Evolutionary conservation across 2,888 invertebrate species (phyloP).

Genomic region (Agriopis aurantiaria): DNA sequence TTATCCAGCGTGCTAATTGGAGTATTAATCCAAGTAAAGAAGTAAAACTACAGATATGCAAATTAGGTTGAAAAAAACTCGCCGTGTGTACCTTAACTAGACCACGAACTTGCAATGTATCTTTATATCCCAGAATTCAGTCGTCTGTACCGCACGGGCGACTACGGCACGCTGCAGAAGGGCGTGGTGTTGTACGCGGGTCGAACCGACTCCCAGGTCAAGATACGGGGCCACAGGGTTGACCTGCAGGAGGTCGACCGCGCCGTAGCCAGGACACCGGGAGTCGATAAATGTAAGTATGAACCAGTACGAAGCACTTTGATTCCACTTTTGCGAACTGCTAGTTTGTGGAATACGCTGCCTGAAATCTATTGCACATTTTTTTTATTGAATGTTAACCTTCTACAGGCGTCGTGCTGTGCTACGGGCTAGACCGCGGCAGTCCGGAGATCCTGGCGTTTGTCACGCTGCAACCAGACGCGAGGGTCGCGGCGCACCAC

Average conservation of each 20-base stretch:
- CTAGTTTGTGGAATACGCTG: too few species aligned
- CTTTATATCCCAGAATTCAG: slow-evolving; percentile 84
- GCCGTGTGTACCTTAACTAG: too few species aligned
- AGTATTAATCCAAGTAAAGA: too few species aligned
- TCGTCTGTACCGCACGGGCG: slow-evolving; percentile 93
- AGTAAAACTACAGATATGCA: too few species aligned
- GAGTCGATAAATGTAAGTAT: slow-evolving; percentile 88
- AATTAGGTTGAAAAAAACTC: too few species aligned
- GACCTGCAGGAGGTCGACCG: slow-evolving; percentile 94
- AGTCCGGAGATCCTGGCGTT: slow-evolving; percentile 91
- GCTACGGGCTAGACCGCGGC: slow-evolving; percentile 91
- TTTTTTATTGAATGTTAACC: neutral
- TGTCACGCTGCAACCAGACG: slow-evolving; percentile 79
- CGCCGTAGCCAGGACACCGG: slow-evolving; percentile 87
- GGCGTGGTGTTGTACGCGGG: slow-evolving; percentile 92
- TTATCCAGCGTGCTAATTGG: too few species aligned
- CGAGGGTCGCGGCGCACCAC: slow-evolving; percentile 83
- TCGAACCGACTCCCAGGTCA: slow-evolving; percentile 94
- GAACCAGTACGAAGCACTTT: neutral
- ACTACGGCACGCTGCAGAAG: slow-evolving; percentile 91
- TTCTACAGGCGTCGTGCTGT: slow-evolving; percentile 88
- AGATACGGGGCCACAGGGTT: slow-evolving; percentile 94
- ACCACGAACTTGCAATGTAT: too few species aligned
- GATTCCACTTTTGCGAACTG: too few species aligned
- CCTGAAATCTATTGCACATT: too few species aligned